phyloP scores from a whole-genome alignment of 2,113 vertebrate species.

The Crypturellus undulatus region DNA sequence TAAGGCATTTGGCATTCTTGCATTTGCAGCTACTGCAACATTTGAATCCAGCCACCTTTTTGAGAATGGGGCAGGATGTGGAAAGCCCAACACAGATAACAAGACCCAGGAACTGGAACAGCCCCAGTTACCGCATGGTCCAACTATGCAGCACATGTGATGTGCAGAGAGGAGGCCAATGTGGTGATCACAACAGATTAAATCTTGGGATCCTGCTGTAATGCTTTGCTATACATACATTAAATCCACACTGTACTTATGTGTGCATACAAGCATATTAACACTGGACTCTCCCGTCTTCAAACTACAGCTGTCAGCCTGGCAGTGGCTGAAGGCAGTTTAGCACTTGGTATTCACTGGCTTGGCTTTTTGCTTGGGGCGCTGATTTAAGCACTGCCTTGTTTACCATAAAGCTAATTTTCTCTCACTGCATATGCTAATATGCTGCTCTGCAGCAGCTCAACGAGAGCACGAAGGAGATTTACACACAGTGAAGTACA shows the following conservation, averaged over 20 bases:
- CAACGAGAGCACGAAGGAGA: not conserved
- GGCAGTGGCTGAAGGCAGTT: not conserved
- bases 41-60: not conserved
- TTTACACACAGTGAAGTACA: slow-evolving; percentile 17
- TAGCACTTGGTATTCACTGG: not conserved
- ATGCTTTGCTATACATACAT: not conserved
- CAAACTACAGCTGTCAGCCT: slow-evolving; percentile 9
- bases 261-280: not conserved
- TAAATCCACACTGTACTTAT: not conserved
- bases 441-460: slow-evolving; percentile 6
- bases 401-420: slow-evolving; percentile 39
- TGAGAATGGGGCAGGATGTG: not conserved
- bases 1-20: not conserved
- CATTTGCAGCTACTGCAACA: not conserved
- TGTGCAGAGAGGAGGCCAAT: not conserved
- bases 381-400: not conserved
- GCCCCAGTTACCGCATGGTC: not conserved
- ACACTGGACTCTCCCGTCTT: not conserved
- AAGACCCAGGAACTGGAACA: not conserved
- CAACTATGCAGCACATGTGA: rapidly evolving
- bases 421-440: slow-evolving; percentile 22
- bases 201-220: not conserved
- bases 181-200: not conserved
- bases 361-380: not conserved
- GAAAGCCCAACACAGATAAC: not conserved